Evolutionary conservation across 1,140 invertebrate species (phyloP), one percentile per base, ranked within the genome.

Genomic region (Penaeus indicus): DNA sequence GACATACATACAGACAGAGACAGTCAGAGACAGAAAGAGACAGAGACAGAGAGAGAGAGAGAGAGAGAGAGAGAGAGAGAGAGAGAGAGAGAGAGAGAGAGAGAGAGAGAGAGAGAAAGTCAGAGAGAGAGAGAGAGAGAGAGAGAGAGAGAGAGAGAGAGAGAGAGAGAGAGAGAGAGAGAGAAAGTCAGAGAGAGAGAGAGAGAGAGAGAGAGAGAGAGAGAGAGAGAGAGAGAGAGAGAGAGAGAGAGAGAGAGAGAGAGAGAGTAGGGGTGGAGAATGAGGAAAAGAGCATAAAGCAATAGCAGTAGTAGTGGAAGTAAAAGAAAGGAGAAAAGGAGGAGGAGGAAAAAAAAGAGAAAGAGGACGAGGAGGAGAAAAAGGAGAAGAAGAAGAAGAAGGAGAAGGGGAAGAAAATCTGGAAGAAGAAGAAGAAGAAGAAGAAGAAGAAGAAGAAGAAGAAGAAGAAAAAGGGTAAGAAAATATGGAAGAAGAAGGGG

Each of bases 161-260:
- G 0, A 79, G 18, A 22, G 13, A 42, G 13, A 27, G 38, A 79
- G 38, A 42, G 47, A 47, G 38, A 79, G 38, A 42, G 47, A 79
- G 77, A 79, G 21, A 19, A 5, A 21, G 27, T 3, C 1, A 10
- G 47, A 42, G 77, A n/a, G 47, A 47, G 47, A 79, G 77, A 79
- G 77, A 42, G 47, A 42, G 77, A 79, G 47, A 47, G 47, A 79
- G 77, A 79, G 32, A 47, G 47, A 42, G 77, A 79, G 47, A 47
- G 38, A 38, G 38, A 38, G 38, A 38, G 38, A 38, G 38, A 38
- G 38, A 38, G 38, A 38, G 38, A 38, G 38, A 38, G 38, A 38
- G 38, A 38, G 38, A 38, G 38, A 38, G 38, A 38, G 1, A 38
- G 38, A 38, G 5, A 38, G 1, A 5, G 5, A 38, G 38, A 42